Evolutionary conservation across 1,140 invertebrate genomes (phyloP).

Genomic region (Coelopa frigida): DNA sequence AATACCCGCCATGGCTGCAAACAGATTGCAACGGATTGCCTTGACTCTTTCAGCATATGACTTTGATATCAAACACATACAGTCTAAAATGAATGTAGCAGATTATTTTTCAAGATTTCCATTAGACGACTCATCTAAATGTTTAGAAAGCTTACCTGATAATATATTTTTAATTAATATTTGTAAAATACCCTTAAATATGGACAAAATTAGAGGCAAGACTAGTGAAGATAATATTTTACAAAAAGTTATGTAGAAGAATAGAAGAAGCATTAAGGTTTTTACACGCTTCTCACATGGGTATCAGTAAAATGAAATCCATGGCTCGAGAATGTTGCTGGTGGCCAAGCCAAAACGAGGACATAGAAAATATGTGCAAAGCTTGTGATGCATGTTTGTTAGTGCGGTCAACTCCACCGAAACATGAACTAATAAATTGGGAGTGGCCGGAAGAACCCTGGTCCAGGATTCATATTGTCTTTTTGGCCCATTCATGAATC

Average conservation of each 20-base stretch:
- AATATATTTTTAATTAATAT: not conserved
- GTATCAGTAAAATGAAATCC: no score
- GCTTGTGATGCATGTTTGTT: no score
- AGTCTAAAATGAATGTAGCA: conserved; percentile 18
- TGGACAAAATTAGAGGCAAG: not conserved
- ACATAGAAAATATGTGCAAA: no score
- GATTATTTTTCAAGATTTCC: conserved; percentile 23
- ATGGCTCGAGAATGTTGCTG: no score
- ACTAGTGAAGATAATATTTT: not conserved
- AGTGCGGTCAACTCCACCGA: no score
- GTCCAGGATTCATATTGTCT: conserved; percentile 7
- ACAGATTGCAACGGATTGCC: conserved; percentile 30
- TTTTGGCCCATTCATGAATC: conserved; percentile 8
- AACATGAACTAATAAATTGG: no score
- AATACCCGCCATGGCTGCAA: conserved; percentile 27
- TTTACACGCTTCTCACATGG: conserved; percentile 6
- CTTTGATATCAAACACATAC: conserved; percentile 20
- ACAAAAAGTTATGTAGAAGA: not conserved
- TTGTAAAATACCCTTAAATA: not conserved
- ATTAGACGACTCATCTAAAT: not conserved
- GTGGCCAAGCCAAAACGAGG: no score
- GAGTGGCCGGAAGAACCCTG: not conserved
- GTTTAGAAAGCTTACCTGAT: no score
- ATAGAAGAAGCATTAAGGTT: not conserved
- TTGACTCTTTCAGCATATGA: conserved; percentile 21